Conservation (phyloP, 1,140 invertebrate genomes). For the Megalopta genalis region DNA sequence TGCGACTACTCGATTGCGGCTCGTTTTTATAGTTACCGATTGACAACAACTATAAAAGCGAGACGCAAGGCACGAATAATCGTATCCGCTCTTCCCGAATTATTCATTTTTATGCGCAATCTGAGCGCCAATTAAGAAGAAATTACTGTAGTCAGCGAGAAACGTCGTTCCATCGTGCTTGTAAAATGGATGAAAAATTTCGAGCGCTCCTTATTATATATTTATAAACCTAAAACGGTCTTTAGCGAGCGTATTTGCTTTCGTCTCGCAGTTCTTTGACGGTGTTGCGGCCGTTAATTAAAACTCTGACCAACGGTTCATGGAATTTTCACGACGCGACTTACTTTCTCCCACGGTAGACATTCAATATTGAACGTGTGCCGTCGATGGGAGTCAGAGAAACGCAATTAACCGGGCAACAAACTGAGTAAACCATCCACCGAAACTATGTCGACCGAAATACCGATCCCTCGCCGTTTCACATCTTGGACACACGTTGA, state of each 20-base stretch:
- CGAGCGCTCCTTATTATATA: not conserved
- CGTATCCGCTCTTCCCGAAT: too few relatives aligned
- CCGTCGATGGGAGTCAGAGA: not conserved
- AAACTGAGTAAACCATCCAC: not conserved
- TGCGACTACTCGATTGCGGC: too few relatives aligned
- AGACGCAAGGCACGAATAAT: too few relatives aligned
- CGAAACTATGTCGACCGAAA: too few relatives aligned
- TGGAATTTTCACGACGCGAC: not conserved
- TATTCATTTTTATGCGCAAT: too few relatives aligned
- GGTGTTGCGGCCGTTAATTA: not conserved
- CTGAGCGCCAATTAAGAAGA: too few relatives aligned
- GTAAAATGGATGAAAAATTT: slow-evolving; percentile 1
- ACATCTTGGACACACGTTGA: too few relatives aligned
- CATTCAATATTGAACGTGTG: not conserved
- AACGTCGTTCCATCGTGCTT: too few relatives aligned
- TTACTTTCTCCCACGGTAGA: not conserved
- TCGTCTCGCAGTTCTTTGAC: not conserved
- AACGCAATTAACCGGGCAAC: not conserved
- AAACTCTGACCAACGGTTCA: not conserved
- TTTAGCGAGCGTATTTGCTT: not conserved
- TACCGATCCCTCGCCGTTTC: too few relatives aligned
- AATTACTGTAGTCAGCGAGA: too few relatives aligned
- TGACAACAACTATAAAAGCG: too few relatives aligned
- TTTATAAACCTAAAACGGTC: not conserved
- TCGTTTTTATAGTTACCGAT: too few relatives aligned